Conservation (phyloP, 2,113 vertebrate species). For the Falcunculus frontatus region DNA sequence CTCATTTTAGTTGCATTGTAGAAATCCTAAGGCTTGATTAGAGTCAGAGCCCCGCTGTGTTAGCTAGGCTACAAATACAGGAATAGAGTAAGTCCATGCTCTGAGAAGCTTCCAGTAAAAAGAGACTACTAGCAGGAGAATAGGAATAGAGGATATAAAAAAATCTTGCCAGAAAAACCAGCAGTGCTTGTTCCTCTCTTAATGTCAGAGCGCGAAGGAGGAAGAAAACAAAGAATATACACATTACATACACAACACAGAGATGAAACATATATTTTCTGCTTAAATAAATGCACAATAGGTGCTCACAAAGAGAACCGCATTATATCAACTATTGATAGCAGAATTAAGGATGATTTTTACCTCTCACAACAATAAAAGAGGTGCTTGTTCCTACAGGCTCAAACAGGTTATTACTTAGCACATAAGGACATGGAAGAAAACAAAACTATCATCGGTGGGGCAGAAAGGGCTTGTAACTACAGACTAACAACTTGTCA, state of each 20-base stretch:
- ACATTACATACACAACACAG: neutral
- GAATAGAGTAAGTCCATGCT: neutral
- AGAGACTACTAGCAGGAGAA: neutral
- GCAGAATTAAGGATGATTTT: neutral
- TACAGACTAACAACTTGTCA: neutral
- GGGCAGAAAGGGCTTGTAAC: neutral
- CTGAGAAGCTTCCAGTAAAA: neutral
- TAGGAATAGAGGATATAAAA: neutral
- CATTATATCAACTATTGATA: neutral
- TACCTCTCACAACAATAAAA: neutral
- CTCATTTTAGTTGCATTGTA: neutral
- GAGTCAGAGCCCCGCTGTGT: neutral
- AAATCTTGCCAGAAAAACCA: neutral
- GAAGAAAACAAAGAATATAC: neutral
- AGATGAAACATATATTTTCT: neutral
- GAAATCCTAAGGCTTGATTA: neutral
- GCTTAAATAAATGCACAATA: neutral
- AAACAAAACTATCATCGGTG: neutral
- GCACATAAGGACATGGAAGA: neutral
- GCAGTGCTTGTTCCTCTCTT: neutral
- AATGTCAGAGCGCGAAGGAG: neutral
- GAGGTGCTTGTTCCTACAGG: neutral
- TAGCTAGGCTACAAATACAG: neutral
- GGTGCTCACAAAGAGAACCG: neutral
- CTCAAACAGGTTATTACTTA: neutral